Evolutionary conservation across 2,797 vertebrate genomes (phyloP), one percentile per base, ranked within the genome.

Genomic region (Gallirallus australis): DNA sequence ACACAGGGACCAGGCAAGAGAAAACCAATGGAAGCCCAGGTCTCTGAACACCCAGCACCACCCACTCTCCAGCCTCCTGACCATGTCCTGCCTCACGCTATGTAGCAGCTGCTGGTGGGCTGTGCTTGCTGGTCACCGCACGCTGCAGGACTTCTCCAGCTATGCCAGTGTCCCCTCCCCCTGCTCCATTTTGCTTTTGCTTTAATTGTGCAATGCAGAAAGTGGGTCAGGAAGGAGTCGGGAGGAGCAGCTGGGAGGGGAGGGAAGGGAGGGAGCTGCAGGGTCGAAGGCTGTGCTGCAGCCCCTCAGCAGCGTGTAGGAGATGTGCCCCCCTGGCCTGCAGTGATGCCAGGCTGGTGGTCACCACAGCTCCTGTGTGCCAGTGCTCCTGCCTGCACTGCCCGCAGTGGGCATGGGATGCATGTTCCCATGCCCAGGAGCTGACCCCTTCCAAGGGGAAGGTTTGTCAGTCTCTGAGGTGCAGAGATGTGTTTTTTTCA

Each of bases 91-190:
- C 50, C 68, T 70, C 5, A 9, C 2, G 7, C 20, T 71, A 39
- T 0, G 0, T 20, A 9, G 72, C 69, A 1, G 54, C 42, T 5
- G 1, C 50, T 2, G 0, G 18, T 1, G 4, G 28, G 68, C 84
- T 19, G 35, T 47, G 77, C 24, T 56, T 35, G 15, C 40, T 0
- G 2, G 52, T 33, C 70, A 65, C 78, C 1, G 0, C 61, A 64
- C 71, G 42, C 47, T 47, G 47, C 21, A 47, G 47, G 19, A 0
- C 2, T 42, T 2, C 19, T 37, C 3, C 0, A 5, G 48, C 86
- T 4, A 0, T 23, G 65, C 78, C 93, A 61, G 61, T 0, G 1
- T 15, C 57, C 50, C 8, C 70, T 75, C 23, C 40, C 37, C 35
- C 53, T 5, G 24, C 18, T 54, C 83, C 33, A 0, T 37, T 66